A percentile compares a stretch with the other conserved stretches of the same genome.
Conservation (phyloP, 2,797 vertebrate genomes). For the Cyclopterus lumpus region DNA sequence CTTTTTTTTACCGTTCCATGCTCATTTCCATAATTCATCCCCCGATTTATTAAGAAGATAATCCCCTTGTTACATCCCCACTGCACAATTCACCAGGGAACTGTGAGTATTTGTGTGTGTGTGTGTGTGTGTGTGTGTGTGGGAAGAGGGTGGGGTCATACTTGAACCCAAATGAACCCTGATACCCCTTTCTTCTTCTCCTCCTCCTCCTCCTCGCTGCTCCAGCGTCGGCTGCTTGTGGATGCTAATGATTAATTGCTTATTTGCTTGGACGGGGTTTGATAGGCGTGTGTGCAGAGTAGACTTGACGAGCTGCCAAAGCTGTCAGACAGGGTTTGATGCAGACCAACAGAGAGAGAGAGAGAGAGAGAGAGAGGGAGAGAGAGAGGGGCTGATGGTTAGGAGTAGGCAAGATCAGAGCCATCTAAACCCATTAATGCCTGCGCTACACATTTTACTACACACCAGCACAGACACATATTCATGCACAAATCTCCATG, state of each 20-base stretch:
- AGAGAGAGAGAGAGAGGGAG: conserved; percentile 6
- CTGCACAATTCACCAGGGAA: conserved; percentile 56
- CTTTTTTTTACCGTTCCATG: conserved; percentile 13
- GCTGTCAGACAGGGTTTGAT: conserved; percentile 66
- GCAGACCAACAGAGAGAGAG: conserved; percentile 29
- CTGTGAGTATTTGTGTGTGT: conserved; percentile 10
- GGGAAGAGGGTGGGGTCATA: conserved; percentile 48
- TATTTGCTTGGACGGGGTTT: conserved; percentile 71
- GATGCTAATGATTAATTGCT: conserved; percentile 80
- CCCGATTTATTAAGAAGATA: conserved; percentile 76
- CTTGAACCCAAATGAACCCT: conserved; percentile 66
- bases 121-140: conserved; percentile 25
- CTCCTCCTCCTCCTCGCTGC: conserved; percentile 2
- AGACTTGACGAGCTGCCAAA: conserved; percentile 75
- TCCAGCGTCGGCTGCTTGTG: conserved; percentile 48
- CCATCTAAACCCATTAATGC: conserved; percentile 62
- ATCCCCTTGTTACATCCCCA: conserved; percentile 67
- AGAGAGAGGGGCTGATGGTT: conserved; percentile 17
- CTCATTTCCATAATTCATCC: conserved; percentile 77
- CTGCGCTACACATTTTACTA: conserved; percentile 22
- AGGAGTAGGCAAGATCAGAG: conserved; percentile 47
- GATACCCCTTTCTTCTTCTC: conserved; percentile 33
- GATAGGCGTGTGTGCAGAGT: conserved; percentile 70
- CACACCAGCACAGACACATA: conserved; percentile 9
- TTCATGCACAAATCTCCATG: conserved; percentile 5